Conservation (phyloP, 30 jellyfish, hydroid and myxozoan species). For the Mastigias papua region DNA sequence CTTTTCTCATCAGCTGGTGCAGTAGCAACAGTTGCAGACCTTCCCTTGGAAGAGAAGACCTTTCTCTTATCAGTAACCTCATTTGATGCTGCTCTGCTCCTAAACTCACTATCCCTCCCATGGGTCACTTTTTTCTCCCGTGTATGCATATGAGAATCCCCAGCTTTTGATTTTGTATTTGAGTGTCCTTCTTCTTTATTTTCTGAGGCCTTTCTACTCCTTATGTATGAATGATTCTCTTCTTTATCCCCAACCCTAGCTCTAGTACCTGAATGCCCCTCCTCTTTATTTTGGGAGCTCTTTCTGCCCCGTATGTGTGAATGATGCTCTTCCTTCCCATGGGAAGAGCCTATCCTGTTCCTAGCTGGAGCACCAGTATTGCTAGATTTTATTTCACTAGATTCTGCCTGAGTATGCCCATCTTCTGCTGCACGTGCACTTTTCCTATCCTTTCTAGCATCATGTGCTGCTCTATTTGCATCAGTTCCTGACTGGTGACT, state of each 20-base stretch:
- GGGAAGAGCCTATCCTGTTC: slow-evolving; percentile 47
- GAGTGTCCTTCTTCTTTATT: slow-evolving; percentile 8
- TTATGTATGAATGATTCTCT: not conserved
- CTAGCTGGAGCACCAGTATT: slow-evolving; percentile 22
- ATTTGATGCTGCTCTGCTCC: slow-evolving; percentile 28
- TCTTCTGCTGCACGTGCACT: slow-evolving; percentile 13
- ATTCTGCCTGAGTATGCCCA: not conserved
- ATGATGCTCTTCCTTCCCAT: slow-evolving; percentile 19
- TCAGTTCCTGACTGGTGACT: not conserved
- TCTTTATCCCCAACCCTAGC: not conserved
- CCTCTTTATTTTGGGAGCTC: slow-evolving; percentile 25
- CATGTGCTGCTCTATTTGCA: slow-evolving; percentile 13
- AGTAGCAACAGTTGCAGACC: slow-evolving; percentile 76
- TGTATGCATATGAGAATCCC: slow-evolving; percentile 29
- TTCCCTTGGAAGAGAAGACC: slow-evolving; percentile 65
- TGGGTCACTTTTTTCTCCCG: slow-evolving; percentile 44
- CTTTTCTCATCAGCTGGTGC: slow-evolving; percentile 63
- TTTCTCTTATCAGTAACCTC: slow-evolving; percentile 70
- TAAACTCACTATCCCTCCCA: slow-evolving; percentile 18
- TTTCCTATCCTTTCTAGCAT: not conserved
- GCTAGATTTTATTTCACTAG: not conserved
- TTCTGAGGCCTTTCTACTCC: slow-evolving; percentile 9
- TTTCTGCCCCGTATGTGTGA: slow-evolving; percentile 1
- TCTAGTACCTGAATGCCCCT: not conserved
- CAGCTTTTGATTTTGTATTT: not conserved